Evolutionary conservation across 2,113 vertebrate species (phyloP).

Genomic region (Albula glossodonta): DNA sequence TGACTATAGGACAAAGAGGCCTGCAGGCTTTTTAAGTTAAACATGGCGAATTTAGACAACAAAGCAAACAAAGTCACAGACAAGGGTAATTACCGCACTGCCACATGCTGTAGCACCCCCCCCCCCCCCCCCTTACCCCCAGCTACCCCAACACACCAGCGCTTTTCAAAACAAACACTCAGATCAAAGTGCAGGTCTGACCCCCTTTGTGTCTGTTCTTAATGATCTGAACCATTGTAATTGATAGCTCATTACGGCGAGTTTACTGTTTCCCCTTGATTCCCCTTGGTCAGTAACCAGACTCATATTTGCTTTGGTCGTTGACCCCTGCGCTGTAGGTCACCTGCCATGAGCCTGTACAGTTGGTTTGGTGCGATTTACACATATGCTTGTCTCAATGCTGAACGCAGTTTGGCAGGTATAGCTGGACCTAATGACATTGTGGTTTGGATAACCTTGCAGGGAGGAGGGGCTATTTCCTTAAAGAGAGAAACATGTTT

Average conservation of each 20-base stretch:
- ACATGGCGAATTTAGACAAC: constrained; percentile 53
- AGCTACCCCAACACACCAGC: constrained; percentile 39
- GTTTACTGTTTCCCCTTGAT: constrained; percentile 24
- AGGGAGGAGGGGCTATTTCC: neutral
- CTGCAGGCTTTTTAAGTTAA: constrained; percentile 36
- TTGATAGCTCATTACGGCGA: constrained; percentile 53
- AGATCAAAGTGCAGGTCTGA: constrained; percentile 53
- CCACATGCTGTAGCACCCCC: constrained; percentile 41
- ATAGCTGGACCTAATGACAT: neutral
- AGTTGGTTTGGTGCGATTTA: neutral
- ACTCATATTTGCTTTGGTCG: constrained; percentile 28
- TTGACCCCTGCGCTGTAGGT: neutral
- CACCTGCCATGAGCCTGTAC: neutral
- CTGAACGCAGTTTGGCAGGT: neutral
- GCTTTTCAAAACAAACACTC: constrained; percentile 54
- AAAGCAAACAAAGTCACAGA: constrained; percentile 57
- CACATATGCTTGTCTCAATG: neutral
- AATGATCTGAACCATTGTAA: constrained; percentile 58
- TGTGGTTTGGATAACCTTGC: neutral
- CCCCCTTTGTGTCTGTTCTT: constrained; percentile 39
- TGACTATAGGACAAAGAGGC: constrained; percentile 32
- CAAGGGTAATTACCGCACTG: constrained; percentile 32
- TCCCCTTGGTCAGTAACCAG: constrained; percentile 38
- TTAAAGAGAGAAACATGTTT: neutral
- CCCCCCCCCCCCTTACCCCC: constrained; percentile 30